Evolutionary conservation across 23 tunicate genomes (phyloP).

Genomic region (Aplidium turbinatum): DNA sequence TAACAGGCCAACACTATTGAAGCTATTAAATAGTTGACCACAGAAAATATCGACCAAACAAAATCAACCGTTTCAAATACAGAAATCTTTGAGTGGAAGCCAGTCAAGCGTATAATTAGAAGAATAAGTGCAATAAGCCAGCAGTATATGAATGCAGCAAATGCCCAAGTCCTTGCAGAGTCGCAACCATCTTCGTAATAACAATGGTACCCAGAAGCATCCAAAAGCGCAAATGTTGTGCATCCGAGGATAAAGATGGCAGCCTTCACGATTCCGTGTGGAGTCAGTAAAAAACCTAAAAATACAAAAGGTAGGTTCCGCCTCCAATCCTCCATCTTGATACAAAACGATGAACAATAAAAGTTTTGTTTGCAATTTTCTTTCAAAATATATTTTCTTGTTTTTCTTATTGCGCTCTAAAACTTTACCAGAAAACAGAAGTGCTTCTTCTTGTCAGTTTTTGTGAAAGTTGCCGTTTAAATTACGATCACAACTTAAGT

Average conservation of each 20-base stretch:
- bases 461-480: no score
- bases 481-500: no score
- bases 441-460: no score
- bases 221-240: constrained; percentile 69
- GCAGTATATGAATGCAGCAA: constrained; percentile 76
- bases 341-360: no score
- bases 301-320: no score
- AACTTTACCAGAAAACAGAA: no score
- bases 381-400: no score
- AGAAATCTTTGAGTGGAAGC: constrained; percentile 44
- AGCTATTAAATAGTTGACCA: constrained; percentile 54
- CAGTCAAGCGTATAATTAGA: constrained; percentile 56
- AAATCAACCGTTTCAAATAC: constrained; percentile 52
- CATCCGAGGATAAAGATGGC: constrained; percentile 62
- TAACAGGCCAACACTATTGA: constrained; percentile 69
- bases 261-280: constrained; percentile 58
- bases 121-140: constrained; percentile 60
- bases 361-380: no score
- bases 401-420: no score
- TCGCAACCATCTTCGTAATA: constrained; percentile 34
- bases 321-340: no score
- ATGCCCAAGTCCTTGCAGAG: constrained; percentile 61
- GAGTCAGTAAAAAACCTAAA: constrained; percentile 36
- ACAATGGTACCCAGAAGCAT: constrained; percentile 50
- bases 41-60: constrained; percentile 75